Percentiles rank a stretch among this genome's conserved stretches.
phyloP scores from a whole-genome alignment of 2,888 invertebrate genomes.

The Cosmia pyralina region DNA sequence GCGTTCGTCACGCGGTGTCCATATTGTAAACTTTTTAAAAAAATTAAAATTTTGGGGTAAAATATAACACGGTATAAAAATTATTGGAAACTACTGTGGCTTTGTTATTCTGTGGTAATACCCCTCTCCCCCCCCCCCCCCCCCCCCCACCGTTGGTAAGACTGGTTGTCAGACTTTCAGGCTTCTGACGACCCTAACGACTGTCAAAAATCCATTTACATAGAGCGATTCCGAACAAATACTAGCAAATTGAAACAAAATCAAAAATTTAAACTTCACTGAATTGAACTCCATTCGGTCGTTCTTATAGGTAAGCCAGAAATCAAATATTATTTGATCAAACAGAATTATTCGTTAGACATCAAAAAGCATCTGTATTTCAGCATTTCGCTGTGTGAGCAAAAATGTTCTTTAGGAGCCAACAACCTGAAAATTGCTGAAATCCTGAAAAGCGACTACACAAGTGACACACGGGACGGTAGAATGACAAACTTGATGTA shows the following conservation, averaged over 20 bases:
- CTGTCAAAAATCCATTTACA: neutral
- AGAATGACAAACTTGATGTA: neutral
- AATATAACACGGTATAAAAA: too few species aligned
- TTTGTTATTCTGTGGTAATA: too few species aligned
- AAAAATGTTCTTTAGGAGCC: constrained; percentile 30
- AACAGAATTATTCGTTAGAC: constrained; percentile 27
- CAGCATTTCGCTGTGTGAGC: constrained; percentile 12
- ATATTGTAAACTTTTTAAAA: too few species aligned
- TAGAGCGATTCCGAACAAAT: neutral
- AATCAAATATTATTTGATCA: constrained; percentile 24
- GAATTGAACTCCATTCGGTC: neutral
- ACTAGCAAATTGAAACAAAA: neutral
- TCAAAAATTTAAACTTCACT: neutral
- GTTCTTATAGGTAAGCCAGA: neutral
- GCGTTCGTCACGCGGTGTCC: too few species aligned
- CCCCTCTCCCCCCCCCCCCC: too few species aligned
- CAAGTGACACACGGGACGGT: constrained; percentile 24
- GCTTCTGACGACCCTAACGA: too few species aligned
- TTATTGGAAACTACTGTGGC: too few species aligned
- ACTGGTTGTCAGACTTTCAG: too few species aligned
- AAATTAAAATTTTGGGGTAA: too few species aligned
- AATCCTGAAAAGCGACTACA: constrained; percentile 43
- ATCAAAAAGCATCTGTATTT: constrained; percentile 23
- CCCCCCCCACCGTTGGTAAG: too few species aligned
- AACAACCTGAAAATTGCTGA: constrained; percentile 55